phyloP scores from a whole-genome alignment of 1,140 invertebrate genomes.

The Panagrolaimus sp. region DNA sequence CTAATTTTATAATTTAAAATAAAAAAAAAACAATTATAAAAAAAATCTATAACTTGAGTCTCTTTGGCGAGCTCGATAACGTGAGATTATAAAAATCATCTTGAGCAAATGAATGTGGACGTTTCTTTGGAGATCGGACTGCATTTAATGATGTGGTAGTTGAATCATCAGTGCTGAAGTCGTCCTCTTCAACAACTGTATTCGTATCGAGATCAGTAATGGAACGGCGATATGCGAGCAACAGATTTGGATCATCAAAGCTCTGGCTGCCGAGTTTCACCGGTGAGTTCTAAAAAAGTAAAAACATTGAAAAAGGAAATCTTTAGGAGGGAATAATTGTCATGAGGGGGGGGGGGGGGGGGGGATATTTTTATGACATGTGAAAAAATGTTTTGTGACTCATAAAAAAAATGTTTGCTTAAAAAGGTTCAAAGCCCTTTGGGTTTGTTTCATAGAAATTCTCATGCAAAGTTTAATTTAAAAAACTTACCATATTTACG shows the following conservation, averaged over 20 bases:
- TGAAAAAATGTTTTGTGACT: too few relatives aligned
- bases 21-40: too few relatives aligned
- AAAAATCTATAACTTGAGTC: constrained; percentile 8
- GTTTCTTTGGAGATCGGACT: constrained; percentile 13
- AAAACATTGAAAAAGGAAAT: background rate
- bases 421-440: too few relatives aligned
- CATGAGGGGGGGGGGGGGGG: too few relatives aligned
- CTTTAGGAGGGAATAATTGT: too few relatives aligned
- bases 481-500: constrained; percentile 12
- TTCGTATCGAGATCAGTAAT: constrained; percentile 14
- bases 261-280: background rate
- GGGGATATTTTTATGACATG: too few relatives aligned
- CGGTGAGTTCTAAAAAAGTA: background rate
- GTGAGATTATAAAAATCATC: constrained; percentile 13
- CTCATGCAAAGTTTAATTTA: too few relatives aligned
- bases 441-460: too few relatives aligned
- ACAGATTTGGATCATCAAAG: background rate
- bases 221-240: constrained; percentile 3
- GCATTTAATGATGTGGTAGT: background rate
- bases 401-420: too few relatives aligned
- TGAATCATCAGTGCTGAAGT: constrained; percentile 8
- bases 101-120: constrained; percentile 12
- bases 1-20: too few relatives aligned
- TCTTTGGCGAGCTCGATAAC: constrained; percentile 8
- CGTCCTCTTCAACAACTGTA: constrained; percentile 13